A percentile compares a stretch with the other conserved stretches of the same genome.
These are phyloP conservation scores for Lonchura striata DNA, from an alignment of 2,113 vertebrate genomes.

Conservation along the genomic window DNA sequence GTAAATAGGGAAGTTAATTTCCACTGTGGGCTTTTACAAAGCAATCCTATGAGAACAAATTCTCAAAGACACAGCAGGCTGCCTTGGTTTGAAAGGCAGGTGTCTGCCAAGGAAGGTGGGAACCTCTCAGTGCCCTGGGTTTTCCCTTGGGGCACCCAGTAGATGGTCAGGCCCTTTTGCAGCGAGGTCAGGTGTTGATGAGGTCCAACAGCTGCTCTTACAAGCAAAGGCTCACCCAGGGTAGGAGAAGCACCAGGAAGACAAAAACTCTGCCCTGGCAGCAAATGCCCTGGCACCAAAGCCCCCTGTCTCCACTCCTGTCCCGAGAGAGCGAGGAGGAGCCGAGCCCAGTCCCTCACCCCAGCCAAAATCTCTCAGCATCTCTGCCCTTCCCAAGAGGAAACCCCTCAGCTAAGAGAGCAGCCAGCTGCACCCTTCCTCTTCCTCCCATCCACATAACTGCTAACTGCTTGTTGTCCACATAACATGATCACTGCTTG, in stretches of 20 bases:
- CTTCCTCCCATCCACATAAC: no score
- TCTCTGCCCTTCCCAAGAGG: neutral
- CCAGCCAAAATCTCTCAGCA: no score
- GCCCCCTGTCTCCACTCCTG: neutral
- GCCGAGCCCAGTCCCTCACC: neutral
- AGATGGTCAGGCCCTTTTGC: neutral
- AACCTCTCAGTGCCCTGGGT: neutral
- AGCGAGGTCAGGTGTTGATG: no score
- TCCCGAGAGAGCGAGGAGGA: rapidly evolving
- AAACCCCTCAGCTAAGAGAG: neutral
- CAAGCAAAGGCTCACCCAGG: neutral
- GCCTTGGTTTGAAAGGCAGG: neutral
- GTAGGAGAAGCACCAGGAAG: neutral
- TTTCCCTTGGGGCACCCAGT: neutral
- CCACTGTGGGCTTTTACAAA: neutral
- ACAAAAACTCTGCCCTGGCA: neutral
- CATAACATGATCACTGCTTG: no score
- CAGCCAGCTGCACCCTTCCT: neutral
- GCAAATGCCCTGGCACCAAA: neutral
- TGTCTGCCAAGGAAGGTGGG: no score
- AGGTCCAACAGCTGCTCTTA: neutral
- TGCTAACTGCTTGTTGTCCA: no score
- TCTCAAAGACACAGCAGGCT: neutral
- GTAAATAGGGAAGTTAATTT: neutral
- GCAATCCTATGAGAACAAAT: neutral